Base-by-base conservation (phyloP, 1,140 invertebrate genomes). In the Dendrolimus punctatus region DNA sequence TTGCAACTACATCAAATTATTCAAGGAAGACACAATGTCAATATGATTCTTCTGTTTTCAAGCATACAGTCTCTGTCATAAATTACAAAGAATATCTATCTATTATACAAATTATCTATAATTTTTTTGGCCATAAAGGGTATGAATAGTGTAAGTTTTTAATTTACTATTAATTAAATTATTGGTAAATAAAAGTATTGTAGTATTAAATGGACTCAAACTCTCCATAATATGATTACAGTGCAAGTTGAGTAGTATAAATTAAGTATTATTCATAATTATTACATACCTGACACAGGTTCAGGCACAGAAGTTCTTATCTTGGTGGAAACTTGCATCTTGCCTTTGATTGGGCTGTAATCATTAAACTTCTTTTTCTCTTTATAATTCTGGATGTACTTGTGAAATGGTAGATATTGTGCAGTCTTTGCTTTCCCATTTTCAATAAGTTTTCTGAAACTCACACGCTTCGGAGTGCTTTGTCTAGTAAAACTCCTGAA, bases 401-500 rank as follows among this genome's bases (percentile, higher is more conserved):
- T 80, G 46, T 66, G 56, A 49, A 84, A 81, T 56, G 77, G 80
- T 48, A 82, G 57, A 52, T 82, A 80, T 6, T 78, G 75, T 10
- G 82, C 66, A 39, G 82, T 83, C 55, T 84, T 85, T 7, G 71
- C 77, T 63, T 83, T 84, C 7, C 80, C 76, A 65, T 67, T 81
- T 60, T 86, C 80, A 58, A 86, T 74, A 23, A 82, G 73, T 58
- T 84, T 84, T 4, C 80, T 71, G 49, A 86, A 84, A 59, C 80
- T 86, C 2, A 84, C 80, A 54, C 76, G 81, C 58, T 83, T 84
- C 8, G 83, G 83, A 40, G 79, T 86, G 56, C 83, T 86, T 61
- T 84, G 80, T 51, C 72, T 72, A 51, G 77, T 82, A 43, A 77
- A 80, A 9, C 69, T 75, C 43, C 82, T 85, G 62, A 38, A 60